Conservation (phyloP, 1,140 invertebrate genomes). For the Magallana ariakensis region DNA sequence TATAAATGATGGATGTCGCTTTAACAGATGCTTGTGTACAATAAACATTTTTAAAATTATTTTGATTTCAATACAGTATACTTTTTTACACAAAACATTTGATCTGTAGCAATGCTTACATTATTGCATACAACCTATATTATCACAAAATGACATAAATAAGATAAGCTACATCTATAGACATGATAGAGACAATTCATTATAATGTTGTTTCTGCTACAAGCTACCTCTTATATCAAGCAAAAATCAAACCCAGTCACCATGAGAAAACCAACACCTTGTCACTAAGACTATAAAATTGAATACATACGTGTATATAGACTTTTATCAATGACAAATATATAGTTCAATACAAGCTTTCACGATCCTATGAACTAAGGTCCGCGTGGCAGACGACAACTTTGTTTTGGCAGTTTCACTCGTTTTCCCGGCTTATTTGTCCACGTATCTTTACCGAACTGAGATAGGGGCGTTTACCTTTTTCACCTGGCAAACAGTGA, state of each 20-base stretch:
- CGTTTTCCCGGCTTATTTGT: background rate
- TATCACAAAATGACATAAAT: background rate
- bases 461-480: background rate
- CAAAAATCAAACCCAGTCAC: conserved; percentile 8
- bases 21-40: too few relatives aligned
- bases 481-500: conserved; percentile 2
- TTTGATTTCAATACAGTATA: too few relatives aligned
- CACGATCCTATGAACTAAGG: background rate
- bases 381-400: background rate
- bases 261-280: conserved; percentile 24
- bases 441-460: background rate
- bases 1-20: too few relatives aligned
- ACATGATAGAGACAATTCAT: too few relatives aligned
- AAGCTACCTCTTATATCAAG: too few relatives aligned
- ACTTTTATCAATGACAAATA: conserved; percentile 16
- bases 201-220: too few relatives aligned
- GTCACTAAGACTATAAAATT: background rate
- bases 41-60: too few relatives aligned
- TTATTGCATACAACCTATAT: background rate
- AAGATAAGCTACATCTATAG: background rate
- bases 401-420: background rate
- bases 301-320: conserved; percentile 4
- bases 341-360: background rate
- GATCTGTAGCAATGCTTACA: too few relatives aligned
- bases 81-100: too few relatives aligned